phyloP scores from a whole-genome alignment of 2,797 vertebrate species.

The Sebastes goodei region DNA sequence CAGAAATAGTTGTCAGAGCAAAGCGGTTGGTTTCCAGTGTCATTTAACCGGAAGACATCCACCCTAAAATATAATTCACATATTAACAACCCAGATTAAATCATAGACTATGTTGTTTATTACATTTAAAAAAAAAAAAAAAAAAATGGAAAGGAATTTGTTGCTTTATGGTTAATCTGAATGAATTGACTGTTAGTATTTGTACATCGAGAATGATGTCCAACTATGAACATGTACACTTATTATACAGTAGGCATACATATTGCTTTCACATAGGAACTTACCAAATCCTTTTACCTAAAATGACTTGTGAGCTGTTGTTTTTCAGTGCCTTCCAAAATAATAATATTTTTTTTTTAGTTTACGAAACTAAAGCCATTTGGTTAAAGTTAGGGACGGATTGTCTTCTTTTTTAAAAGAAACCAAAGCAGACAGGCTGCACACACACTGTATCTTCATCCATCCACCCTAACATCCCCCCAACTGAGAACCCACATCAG shows the following conservation, averaged over 20 bases:
- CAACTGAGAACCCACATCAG: not conserved
- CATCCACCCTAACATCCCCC: not conserved
- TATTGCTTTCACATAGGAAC: not conserved
- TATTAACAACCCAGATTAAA: not conserved
- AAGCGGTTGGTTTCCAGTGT: not conserved
- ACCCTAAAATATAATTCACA: not conserved
- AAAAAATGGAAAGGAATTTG: not conserved
- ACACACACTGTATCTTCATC: not conserved
- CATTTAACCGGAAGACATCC: not conserved
- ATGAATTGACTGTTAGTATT: not conserved
- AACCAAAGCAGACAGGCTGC: not conserved
- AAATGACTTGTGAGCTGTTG: not conserved
- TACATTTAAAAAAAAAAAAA: not conserved
- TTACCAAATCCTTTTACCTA: no score
- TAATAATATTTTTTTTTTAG: no score
- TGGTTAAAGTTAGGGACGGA: no score
- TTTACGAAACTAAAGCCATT: no score
- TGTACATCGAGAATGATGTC: not conserved
- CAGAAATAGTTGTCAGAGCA: conserved; percentile 15
- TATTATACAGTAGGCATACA: not conserved
- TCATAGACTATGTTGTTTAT: not conserved
- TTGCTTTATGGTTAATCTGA: not conserved
- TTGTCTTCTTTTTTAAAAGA: no score
- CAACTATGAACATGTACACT: not conserved
- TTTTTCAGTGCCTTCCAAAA: not conserved